Evolutionary conservation across 1,140 invertebrate species (phyloP).

Genomic region (Drosophila repleta): DNA sequence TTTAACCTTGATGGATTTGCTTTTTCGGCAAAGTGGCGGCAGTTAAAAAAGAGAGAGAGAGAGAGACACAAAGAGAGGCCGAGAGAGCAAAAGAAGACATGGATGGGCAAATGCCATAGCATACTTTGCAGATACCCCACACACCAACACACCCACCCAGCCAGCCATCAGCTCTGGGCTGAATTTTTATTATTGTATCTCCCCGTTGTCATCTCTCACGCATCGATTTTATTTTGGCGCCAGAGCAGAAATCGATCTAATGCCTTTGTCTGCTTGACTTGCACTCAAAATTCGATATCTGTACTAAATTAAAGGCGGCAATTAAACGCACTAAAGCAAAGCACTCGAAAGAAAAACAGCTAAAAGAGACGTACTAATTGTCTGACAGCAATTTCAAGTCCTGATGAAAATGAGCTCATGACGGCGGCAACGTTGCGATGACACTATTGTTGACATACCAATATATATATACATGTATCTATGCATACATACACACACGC

Average conservation of each 20-base stretch:
- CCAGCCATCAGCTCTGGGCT: neutral
- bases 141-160: no score
- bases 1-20: conserved; percentile 70
- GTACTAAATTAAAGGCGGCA: neutral
- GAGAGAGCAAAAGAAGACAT: neutral
- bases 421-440: conserved; percentile 13
- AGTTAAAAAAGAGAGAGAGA: neutral
- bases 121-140: conserved; percentile 55
- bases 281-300: neutral
- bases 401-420: conserved; percentile 39
- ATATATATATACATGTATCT: conserved; percentile 20
- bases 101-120: conserved; percentile 52
- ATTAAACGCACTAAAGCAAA: neutral
- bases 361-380: neutral
- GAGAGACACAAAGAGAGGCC: neutral
- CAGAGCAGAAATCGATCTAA: conserved; percentile 25
- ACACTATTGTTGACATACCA: conserved; percentile 37
- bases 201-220: conserved; percentile 10
- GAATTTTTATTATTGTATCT: conserved; percentile 23
- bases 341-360: neutral
- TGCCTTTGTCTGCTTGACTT: neutral
- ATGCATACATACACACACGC: conserved; percentile 12
- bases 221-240: conserved; percentile 57
- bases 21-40: conserved; percentile 12
- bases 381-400: conserved; percentile 9